Evolutionary conservation across 2,888 invertebrate species (phyloP).

Genomic region (Cyaniris semiargus): DNA sequence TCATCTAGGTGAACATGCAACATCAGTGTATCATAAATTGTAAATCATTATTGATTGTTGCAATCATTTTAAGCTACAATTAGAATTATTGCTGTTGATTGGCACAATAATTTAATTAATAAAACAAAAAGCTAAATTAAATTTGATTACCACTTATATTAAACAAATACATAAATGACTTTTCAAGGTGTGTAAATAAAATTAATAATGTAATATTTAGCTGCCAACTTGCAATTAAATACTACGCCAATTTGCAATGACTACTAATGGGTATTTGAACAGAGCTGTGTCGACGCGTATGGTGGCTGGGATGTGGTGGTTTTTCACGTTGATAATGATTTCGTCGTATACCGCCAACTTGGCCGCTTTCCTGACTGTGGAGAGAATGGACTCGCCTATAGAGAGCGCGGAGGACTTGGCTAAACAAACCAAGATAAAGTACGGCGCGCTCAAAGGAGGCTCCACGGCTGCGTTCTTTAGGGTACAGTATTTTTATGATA

Average conservation of each 20-base stretch:
- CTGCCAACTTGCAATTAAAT: not conserved
- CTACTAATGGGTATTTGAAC: conserved; percentile 36
- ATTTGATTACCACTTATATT: not conserved
- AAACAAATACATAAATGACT: not conserved
- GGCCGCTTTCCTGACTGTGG: conserved; percentile 95
- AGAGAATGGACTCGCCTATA: conserved; percentile 96
- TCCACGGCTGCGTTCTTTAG: conserved; percentile 97
- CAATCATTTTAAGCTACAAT: not conserved
- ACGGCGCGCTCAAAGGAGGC: conserved; percentile 95
- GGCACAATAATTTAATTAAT: not conserved
- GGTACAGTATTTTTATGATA: conserved; percentile 75
- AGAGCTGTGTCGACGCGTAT: conserved; percentile 93
- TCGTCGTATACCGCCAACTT: conserved; percentile 98
- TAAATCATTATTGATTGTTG: not conserved
- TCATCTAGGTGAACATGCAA: conserved; percentile 7
- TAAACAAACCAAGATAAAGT: conserved; percentile 97
- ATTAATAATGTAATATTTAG: not conserved
- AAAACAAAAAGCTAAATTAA: not conserved
- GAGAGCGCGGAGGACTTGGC: conserved; percentile 97
- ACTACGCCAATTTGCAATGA: not conserved
- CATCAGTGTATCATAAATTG: conserved; percentile 11
- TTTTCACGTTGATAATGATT: conserved; percentile 96
- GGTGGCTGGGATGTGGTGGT: conserved; percentile 97
- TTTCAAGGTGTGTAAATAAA: not conserved
- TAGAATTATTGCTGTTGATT: not conserved